phyloP scores from a whole-genome alignment of 2,888 invertebrate species.

The Platycheirus albimanus region DNA sequence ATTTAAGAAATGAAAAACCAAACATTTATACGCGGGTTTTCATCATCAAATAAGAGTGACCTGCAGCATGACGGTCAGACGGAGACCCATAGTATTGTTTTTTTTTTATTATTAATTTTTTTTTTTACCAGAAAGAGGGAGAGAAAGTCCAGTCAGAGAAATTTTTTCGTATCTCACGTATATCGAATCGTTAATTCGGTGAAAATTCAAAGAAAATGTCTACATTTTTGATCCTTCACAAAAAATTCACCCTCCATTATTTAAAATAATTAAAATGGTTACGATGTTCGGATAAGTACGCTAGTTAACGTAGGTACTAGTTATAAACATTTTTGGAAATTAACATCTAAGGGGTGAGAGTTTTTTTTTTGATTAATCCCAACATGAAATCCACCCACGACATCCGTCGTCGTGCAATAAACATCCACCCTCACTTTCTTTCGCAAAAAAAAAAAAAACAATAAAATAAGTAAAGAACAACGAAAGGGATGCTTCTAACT shows the following conservation, averaged over 20 bases:
- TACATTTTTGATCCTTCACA: slow-evolving; percentile 4
- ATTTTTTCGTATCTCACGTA: too few relatives aligned
- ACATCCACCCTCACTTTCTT: slow-evolving; percentile 31
- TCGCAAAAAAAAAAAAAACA: slow-evolving; percentile 14
- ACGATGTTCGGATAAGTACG: slow-evolving; percentile 32
- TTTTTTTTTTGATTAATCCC: slow-evolving; percentile 57
- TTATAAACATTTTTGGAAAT: slow-evolving; percentile 47
- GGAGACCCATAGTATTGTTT: too few relatives aligned
- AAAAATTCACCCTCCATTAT: slow-evolving; percentile 15
- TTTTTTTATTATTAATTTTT: too few relatives aligned
- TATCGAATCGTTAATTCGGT: slow-evolving; percentile 11
- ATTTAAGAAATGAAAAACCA: slow-evolving; percentile 22
- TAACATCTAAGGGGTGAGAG: slow-evolving; percentile 56
- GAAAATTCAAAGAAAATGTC: slow-evolving; percentile 54
- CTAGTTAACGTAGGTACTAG: neutral
- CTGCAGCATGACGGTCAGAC: too few relatives aligned
- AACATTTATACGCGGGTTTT: slow-evolving; percentile 71
- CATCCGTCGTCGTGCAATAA: neutral
- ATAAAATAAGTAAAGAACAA: slow-evolving; percentile 43
- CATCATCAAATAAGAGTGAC: slow-evolving; percentile 42
- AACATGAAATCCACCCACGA: slow-evolving; percentile 66
- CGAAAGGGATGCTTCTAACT: slow-evolving; percentile 55
- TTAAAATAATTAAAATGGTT: slow-evolving; percentile 48
- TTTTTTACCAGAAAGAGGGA: too few relatives aligned
- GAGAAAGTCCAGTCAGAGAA: slow-evolving; percentile 24